Evolutionary conservation across 2,113 vertebrate species (phyloP).

Genomic region (Bambusicola thoracicus): DNA sequence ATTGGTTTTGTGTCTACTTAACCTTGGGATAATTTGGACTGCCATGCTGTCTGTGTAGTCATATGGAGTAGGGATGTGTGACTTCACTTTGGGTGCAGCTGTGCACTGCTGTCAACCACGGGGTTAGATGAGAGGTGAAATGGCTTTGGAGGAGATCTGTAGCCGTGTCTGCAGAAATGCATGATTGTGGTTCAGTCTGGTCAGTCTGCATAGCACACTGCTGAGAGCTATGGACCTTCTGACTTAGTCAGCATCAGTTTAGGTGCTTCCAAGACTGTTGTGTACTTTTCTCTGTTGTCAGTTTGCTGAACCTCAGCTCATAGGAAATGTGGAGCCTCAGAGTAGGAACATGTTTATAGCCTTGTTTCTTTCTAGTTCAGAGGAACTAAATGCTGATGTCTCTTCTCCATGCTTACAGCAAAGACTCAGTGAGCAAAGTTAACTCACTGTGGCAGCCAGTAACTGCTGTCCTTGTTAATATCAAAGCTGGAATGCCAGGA

Average conservation of each 20-base stretch:
- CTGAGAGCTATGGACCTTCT: background rate
- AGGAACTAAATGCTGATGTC: background rate
- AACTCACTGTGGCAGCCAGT: background rate
- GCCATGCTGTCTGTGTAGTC: background rate
- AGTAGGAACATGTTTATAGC: background rate
- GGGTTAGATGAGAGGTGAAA: background rate
- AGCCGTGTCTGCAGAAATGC: background rate
- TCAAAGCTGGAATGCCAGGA: background rate
- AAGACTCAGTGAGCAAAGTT: background rate
- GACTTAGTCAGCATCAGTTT: background rate
- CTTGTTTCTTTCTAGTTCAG: background rate
- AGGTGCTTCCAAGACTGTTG: background rate
- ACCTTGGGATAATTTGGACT: background rate
- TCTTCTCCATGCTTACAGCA: background rate
- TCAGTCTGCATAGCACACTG: background rate
- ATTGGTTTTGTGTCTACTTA: background rate
- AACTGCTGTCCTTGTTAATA: background rate
- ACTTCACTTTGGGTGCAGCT: background rate
- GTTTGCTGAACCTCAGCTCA: background rate
- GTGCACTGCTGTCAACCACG: background rate
- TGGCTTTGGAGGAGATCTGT: background rate
- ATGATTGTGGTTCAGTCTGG: background rate
- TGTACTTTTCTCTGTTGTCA: background rate
- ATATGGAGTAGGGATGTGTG: background rate
- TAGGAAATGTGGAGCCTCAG: background rate